Percentiles rank a stretch among this genome's conserved stretches.
phyloP scores from a whole-genome alignment of 2,888 invertebrate species.

The Rhabditophanes sp. region DNA sequence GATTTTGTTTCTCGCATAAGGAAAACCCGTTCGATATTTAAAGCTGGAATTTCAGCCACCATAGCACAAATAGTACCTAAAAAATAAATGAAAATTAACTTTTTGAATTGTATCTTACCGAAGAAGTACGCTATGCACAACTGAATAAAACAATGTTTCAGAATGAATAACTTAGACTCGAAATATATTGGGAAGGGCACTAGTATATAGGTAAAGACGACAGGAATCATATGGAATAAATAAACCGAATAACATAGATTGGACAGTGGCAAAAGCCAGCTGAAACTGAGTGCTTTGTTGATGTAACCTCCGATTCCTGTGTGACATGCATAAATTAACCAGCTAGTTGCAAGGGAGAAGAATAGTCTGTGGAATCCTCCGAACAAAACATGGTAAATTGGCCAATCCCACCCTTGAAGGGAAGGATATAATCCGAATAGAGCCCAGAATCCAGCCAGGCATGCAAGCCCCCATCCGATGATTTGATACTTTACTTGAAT shows the following conservation, averaged over 20 bases:
- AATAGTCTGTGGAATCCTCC: conserved; percentile 40
- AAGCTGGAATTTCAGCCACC: conserved; percentile 34
- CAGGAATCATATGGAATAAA: conserved; percentile 44
- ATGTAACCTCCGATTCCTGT: conserved; percentile 41
- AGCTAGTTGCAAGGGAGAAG: conserved; percentile 40
- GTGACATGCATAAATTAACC: conserved; percentile 44
- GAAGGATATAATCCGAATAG: conserved; percentile 41
- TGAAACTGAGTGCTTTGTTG: conserved; percentile 31
- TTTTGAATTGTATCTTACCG: conserved; percentile 8
- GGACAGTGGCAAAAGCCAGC: conserved; percentile 37
- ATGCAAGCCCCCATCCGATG: conserved; percentile 25
- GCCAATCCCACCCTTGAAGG: conserved; percentile 40
- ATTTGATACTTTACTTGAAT: conserved; percentile 11
- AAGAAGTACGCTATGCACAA: conserved; percentile 27
- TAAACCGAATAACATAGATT: conserved; percentile 43
- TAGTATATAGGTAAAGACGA: conserved; percentile 40
- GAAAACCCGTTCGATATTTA: conserved; percentile 39
- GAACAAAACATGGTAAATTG: conserved; percentile 38
- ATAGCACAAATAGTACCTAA: conserved; percentile 32
- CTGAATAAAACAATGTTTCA: conserved; percentile 36
- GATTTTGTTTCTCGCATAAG: conserved; percentile 8
- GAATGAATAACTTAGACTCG: conserved; percentile 25
- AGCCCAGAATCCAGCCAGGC: conserved; percentile 25
- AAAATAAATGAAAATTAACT: conserved; percentile 5
- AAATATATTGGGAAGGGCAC: conserved; percentile 36